phyloP scores from a whole-genome alignment of 2,113 vertebrate genomes.

The Dasypus novemcinctus region DNA sequence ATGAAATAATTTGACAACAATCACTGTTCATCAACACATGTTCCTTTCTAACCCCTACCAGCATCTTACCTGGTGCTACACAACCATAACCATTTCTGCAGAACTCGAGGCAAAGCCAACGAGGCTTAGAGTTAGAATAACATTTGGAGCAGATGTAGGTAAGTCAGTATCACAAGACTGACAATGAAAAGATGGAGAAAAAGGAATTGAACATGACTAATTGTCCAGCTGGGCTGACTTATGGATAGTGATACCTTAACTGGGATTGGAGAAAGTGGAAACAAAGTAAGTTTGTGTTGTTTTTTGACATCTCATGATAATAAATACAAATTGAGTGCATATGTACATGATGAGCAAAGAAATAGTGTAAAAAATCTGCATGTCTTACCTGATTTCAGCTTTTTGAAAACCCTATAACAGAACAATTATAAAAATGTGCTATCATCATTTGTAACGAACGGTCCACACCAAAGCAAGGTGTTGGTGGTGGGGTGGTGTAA shows the following conservation, averaged over 20 bases:
- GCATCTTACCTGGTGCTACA: neutral
- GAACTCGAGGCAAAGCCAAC: neutral
- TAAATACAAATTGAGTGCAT: neutral
- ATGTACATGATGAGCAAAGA: neutral
- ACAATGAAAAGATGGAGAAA: neutral
- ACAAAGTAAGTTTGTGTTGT: neutral
- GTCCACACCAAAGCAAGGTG: no score
- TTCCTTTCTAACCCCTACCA: neutral
- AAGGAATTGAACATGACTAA: neutral
- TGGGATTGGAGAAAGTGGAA: neutral
- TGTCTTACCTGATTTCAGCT: conserved; percentile 15
- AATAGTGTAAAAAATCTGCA: neutral
- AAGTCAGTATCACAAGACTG: neutral
- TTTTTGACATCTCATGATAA: neutral
- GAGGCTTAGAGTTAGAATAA: neutral
- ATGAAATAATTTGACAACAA: conserved; percentile 26
- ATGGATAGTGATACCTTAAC: neutral
- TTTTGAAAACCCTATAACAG: neutral
- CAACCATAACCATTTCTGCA: neutral
- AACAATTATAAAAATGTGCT: no score
- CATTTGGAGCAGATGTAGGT: neutral
- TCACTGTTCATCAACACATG: neutral
- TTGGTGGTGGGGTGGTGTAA: no score
- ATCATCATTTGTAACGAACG: no score
- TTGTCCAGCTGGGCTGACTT: neutral